Conservation (phyloP, 2,888 invertebrate species). For the Trilocha varians region DNA sequence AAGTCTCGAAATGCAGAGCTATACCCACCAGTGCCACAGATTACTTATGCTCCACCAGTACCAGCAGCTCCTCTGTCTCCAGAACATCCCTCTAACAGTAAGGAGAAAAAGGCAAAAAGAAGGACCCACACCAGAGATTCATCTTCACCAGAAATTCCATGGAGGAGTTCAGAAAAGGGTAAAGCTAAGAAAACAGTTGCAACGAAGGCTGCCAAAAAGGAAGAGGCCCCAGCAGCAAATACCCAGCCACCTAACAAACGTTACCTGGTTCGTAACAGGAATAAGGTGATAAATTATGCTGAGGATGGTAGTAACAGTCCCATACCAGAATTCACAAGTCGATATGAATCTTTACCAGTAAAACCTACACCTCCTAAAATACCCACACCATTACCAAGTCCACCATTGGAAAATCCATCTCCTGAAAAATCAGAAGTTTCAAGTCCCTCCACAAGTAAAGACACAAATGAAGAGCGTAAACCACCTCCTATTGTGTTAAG, state of each 20-base stretch:
- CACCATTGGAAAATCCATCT: slow-evolving; percentile 49
- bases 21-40: slow-evolving; percentile 69
- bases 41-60: slow-evolving; percentile 65
- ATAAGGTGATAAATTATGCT: slow-evolving; percentile 77
- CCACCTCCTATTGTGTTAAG: slow-evolving; percentile 90
- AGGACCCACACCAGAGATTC: slow-evolving; percentile 58
- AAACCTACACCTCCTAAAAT: slow-evolving; percentile 39
- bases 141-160: slow-evolving; percentile 62
- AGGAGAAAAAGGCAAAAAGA: slow-evolving; percentile 55
- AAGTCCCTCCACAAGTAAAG: slow-evolving; percentile 65
- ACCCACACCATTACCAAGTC: slow-evolving; percentile 61
- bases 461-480: slow-evolving; percentile 59
- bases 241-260: slow-evolving; percentile 66
- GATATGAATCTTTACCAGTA: slow-evolving; percentile 40
- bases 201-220: slow-evolving; percentile 60
- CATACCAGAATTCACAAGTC: slow-evolving; percentile 52
- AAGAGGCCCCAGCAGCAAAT: slow-evolving; percentile 47
- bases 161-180: slow-evolving; percentile 55
- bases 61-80: slow-evolving; percentile 60
- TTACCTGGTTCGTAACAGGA: slow-evolving; percentile 69
- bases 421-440: slow-evolving; percentile 48
- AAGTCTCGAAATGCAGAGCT: slow-evolving; percentile 85
- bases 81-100: slow-evolving; percentile 54
- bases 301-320: slow-evolving; percentile 74
- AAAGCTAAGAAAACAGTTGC: slow-evolving; percentile 56